A percentile compares a stretch with the other conserved stretches of the same genome.
These are phyloP conservation scores for Polypterus senegalus DNA, from an alignment of 2,113 vertebrate genomes.

Conservation along the genomic window DNA sequence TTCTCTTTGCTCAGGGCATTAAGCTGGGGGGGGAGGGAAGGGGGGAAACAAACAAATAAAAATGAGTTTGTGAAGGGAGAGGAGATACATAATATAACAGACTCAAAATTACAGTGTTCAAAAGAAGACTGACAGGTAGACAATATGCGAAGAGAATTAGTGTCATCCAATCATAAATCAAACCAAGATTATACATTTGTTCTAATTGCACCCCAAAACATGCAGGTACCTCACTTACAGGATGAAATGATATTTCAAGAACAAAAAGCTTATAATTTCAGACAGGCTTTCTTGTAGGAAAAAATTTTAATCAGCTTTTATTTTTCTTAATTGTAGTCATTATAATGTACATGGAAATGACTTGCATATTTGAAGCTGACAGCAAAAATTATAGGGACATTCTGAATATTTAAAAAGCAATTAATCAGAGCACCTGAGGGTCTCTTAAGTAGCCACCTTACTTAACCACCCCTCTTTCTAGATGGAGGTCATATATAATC, in stretches of 20 bases:
- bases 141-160: too few relatives aligned
- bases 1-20: conserved; percentile 34
- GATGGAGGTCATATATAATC: neutral
- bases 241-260: conserved; percentile 32
- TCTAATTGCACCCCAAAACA: neutral
- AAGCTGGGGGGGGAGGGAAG: conserved; percentile 29
- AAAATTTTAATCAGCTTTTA: conserved; percentile 15
- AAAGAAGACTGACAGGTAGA: too few relatives aligned
- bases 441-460: conserved; percentile 19
- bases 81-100: conserved; percentile 10
- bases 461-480: neutral
- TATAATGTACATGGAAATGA: conserved; percentile 9
- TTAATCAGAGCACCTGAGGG: conserved; percentile 27
- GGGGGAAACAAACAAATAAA: conserved; percentile 12
- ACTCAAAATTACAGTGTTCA: conserved; percentile 12
- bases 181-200: too few relatives aligned
- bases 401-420: neutral
- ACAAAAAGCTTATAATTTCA: conserved; percentile 7
- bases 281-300: neutral
- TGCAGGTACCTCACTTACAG: conserved; percentile 37
- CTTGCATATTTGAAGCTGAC: conserved; percentile 5
- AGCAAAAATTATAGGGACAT: conserved; percentile 3
- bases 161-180: too few relatives aligned
- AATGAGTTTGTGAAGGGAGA: too few relatives aligned
- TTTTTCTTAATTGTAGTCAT: conserved; percentile 16